Evolutionary conservation across 2,888 invertebrate genomes (phyloP).

Genomic region (Microplitis manilae): DNA sequence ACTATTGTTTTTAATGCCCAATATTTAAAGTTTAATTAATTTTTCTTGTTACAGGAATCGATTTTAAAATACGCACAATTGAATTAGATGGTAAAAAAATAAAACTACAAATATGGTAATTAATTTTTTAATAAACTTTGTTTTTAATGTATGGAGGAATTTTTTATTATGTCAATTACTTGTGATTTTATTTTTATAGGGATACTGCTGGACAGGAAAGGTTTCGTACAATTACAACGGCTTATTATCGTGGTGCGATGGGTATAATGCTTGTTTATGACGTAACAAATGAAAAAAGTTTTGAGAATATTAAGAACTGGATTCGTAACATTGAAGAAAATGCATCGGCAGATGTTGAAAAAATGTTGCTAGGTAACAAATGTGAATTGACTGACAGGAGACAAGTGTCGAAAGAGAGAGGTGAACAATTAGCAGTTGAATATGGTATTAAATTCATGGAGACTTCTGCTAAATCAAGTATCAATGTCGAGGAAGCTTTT

Average conservation of each 20-base stretch:
- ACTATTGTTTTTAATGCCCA: neutral
- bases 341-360: slow-evolving; percentile 98
- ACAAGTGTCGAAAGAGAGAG: slow-evolving; percentile 94
- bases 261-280: slow-evolving; percentile 99
- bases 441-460: slow-evolving; percentile 99
- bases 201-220: slow-evolving; percentile 99
- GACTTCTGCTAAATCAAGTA: slow-evolving; percentile 97
- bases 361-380: slow-evolving; percentile 99
- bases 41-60: slow-evolving; percentile 85
- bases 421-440: slow-evolving; percentile 97
- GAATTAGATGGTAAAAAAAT: slow-evolving; percentile 99
- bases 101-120: slow-evolving; percentile 98
- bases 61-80: slow-evolving; percentile 99
- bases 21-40: neutral
- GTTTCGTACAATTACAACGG: slow-evolving; percentile 98
- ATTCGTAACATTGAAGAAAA: slow-evolving; percentile 99
- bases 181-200: slow-evolving; percentile 75
- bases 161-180: slow-evolving; percentile 24
- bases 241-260: slow-evolving; percentile 99
- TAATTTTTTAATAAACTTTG: slow-evolving; percentile 46
- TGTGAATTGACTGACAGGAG: slow-evolving; percentile 97
- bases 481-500: slow-evolving; percentile 98
- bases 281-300: slow-evolving; percentile 98
- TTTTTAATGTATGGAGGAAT: neutral
- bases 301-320: slow-evolving; percentile 99